Conservation (phyloP, 1,140 invertebrate genomes). For the Drosophila sproati region DNA sequence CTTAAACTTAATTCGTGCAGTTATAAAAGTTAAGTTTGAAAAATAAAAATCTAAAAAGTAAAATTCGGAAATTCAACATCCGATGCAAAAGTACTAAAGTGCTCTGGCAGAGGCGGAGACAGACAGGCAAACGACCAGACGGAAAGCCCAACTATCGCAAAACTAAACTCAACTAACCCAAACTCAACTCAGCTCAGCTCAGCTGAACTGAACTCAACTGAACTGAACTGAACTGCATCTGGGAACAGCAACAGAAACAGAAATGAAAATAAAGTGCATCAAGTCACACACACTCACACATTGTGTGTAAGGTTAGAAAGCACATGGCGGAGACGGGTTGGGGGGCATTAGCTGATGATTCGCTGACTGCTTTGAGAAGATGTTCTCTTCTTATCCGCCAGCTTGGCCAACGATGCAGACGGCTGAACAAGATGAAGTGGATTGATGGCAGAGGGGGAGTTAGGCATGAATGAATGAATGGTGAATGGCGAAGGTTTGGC, state of each 20-base stretch:
- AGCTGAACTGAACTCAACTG: constrained; percentile 50
- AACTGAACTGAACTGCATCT: constrained; percentile 38
- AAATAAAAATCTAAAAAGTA: neutral
- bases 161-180: constrained; percentile 43
- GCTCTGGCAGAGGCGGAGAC: constrained; percentile 29
- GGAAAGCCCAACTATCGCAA: constrained; percentile 63
- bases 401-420: constrained; percentile 21
- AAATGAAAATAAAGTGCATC: constrained; percentile 56
- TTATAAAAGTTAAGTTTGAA: constrained; percentile 1
- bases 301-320: constrained; percentile 21
- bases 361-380: constrained; percentile 23
- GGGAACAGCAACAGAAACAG: constrained; percentile 28
- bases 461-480: constrained; percentile 71
- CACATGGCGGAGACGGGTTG: neutral
- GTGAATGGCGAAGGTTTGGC: constrained; percentile 57
- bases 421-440: constrained; percentile 1
- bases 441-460: constrained; percentile 25
- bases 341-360: constrained; percentile 61
- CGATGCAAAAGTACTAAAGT: constrained; percentile 47
- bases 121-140: constrained; percentile 49
- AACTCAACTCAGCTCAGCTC: constrained; percentile 50
- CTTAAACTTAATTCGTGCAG: neutral
- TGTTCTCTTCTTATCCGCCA: neutral
- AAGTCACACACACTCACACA: constrained; percentile 38
- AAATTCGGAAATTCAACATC: constrained; percentile 75